Evolutionary conservation across 2,797 vertebrate genomes (phyloP), one percentile per base, ranked within the genome.

Genomic region (Anguilla pacifica): DNA sequence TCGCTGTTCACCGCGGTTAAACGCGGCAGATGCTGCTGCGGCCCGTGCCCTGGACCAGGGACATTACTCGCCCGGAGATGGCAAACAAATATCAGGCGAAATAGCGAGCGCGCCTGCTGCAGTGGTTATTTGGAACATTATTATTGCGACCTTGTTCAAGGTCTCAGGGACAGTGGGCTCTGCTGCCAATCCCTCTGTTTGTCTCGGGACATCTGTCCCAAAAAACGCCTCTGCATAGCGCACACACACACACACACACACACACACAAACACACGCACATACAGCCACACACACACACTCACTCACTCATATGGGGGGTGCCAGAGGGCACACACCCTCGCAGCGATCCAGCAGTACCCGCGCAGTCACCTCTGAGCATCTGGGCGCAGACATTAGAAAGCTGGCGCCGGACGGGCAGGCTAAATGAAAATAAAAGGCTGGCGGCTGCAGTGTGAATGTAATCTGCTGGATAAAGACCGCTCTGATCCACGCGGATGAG

Each of bases 161-260:
- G 77, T 81, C 77, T 81, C 6, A 49, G 39, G 17, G 77, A 81
- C 19, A 81, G 77, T n/a, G 77, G 77, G 77, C 77, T 11, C 7
- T 3, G 17, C 35, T 81, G 77, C 77, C 43, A 49, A 81, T 81
- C 77, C 43, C 19, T 79, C 28, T 39, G 43, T 49, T 81, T 81
- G 39, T n/a, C 77, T 46, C 19, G 22, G 77, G 77, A 43, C 39
- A 81, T 46, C 77, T 46, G 77, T 81, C 43, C 72, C 51, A n/a
- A 51, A 87, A 83, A 43, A 59, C 82, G 77, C 74, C 70, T 2
- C 86, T 25, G 61, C 15, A 83, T 57, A 72, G 46, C 55, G 67
- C 81, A 88, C 88, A 90, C 89, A 89, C 88, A 74, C 86, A 86
- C 25, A 49, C 67, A 43, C 53, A 88, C 55, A 72, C 74, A 88